Conservation (phyloP, 1,140 invertebrate species). For the Lucilia cuprina region DNA sequence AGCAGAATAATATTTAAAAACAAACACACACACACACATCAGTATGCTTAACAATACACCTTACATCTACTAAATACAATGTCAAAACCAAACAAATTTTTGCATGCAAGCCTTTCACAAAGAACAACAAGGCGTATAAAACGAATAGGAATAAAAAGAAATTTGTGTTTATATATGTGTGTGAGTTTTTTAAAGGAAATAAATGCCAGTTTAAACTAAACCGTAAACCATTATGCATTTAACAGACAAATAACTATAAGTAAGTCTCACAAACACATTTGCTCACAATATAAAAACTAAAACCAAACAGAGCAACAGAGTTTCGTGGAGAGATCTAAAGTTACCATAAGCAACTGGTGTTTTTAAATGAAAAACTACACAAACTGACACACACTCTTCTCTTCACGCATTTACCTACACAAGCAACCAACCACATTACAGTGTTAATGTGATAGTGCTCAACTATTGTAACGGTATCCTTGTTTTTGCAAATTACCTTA, state of each 20-base stretch:
- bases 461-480: background rate
- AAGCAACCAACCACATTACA: background rate
- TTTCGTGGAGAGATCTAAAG: background rate
- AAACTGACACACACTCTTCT: background rate
- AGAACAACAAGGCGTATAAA: background rate
- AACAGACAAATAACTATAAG: background rate
- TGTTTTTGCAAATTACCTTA: background rate
- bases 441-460: background rate
- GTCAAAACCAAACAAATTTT: constrained; percentile 22
- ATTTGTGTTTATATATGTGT: no score
- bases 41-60: background rate
- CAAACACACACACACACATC: no score
- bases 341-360: constrained; percentile 17
- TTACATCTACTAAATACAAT: constrained; percentile 4
- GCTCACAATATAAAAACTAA: background rate
- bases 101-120: constrained; percentile 1
- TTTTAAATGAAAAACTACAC: background rate
- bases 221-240: background rate
- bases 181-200: no score
- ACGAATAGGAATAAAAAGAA: no score
- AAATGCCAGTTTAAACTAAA: no score
- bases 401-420: background rate
- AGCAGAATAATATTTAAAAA: background rate
- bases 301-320: background rate
- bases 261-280: background rate